Base-by-base conservation (phyloP, 2,113 vertebrate species). In the Thunnus maccoyii region DNA sequence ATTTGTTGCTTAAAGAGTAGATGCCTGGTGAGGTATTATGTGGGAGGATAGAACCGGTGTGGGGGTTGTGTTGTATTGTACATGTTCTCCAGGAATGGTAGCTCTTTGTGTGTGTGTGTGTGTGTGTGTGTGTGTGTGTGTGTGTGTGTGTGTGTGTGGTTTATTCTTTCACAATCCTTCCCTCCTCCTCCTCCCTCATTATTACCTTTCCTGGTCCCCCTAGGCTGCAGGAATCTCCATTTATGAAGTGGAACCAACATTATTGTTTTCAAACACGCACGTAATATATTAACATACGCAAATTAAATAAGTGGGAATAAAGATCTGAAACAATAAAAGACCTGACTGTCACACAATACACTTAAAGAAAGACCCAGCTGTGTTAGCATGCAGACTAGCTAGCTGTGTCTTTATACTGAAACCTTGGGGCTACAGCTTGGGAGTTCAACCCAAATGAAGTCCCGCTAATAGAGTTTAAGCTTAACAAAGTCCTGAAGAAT, bases 1-100 rank as follows among this genome's bases (percentile, higher is more conserved):
- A 91, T 92, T 86, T 87, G 90, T 84, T 92, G 88, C 90, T 90
- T 84, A 82, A 90, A 88, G 90, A 93, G 82, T 88, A 88, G 82
- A 90, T 82, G 90, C 85, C 87, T 84, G 80, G 78, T 85, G 90
- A 91, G 91, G 90, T 86, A 89, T 92, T 92, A 86, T 91, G 90
- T 91, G 78, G 86, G 91, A 89, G 90, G 78, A 88, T 74, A 27
- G 76, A 86, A 80, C 81, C 25, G 4, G 78, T 52, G 78, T 92
- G 86, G 88, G 89, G 90, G 91, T 89, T 93, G 89, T 84, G 84
- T 81, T 76, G 81, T 78, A 88, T 92, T 89, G 82, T 86, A 89
- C 86, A 84, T 76, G 77, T 85, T 92, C 78, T 86, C 60, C 72
- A 89, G 82, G 78, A 92, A 83, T 72, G 80, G 84, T 78, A 70